Evolutionary conservation across 2,113 vertebrate genomes (phyloP), one percentile per base, ranked within the genome.

Genomic region (Polypterus bichir): DNA sequence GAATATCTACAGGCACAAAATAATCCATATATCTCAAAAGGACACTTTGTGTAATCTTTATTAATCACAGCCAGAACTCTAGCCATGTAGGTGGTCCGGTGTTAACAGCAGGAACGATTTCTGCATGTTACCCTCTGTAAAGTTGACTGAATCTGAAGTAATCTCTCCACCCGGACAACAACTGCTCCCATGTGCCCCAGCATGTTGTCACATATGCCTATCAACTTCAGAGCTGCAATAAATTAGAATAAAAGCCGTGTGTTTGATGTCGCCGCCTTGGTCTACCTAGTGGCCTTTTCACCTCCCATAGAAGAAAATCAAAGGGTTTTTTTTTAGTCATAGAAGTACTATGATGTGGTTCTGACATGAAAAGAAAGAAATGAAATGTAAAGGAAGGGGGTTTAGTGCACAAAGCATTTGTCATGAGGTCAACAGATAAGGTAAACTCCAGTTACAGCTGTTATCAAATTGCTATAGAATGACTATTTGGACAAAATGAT

Each of bases 251-350:
- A 5, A 58, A 58, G 11, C 44, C 6, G 8, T 6, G 3, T 44
- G 11, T 58, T 58, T 58, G 56, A 58, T 58, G n/a, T 58, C 27
- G 56, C 56, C 46, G 56, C 6, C 27, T 58, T 58, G 3, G 56
- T 45, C 56, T 58, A 58, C 56, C 56, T 58, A 58, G 44, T 58
- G 27, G 44, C 5, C 54, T 56, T n/a, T 44, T 10, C 46, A 44
- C n/a, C n/a, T 45, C 5, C 9, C 56, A 45, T 45, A 58, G 2
- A 58, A 45, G 44, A 45, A 5, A 7, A 58, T 57, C 56, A 58
- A 58, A 45, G 3, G 27, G 44, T 58, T 9, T 44, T 45, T 45
- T 6, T 5, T 27, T 27, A 27, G 27, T 27, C 44, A 5, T 52
- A 10, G 6, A 8, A 27, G 11, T 58, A 9, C 56, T 58, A 44